These are phyloP conservation scores for Callospermophilus lateralis DNA, from an alignment of 2,113 vertebrate species.

Conservation along the genomic window DNA sequence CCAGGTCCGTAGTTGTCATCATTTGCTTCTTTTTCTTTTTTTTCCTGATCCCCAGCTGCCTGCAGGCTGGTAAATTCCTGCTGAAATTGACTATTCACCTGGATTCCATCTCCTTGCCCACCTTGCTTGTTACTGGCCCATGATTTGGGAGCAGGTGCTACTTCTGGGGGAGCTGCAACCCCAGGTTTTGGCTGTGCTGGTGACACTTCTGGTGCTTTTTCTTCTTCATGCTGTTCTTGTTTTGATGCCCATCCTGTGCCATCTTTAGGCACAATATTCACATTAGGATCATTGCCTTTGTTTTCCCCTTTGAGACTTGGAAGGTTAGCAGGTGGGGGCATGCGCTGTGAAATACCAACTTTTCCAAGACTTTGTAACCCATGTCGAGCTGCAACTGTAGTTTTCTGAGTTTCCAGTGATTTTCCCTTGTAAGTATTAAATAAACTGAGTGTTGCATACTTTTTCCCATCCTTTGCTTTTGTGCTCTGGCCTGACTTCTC, in stretches of 20 bases:
- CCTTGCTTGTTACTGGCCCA: conserved; percentile 98
- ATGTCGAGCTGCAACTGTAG: no score
- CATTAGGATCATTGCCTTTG: no score
- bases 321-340: no score
- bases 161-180: conserved; percentile 91
- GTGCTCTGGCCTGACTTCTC: no score
- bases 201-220: conserved; percentile 96
- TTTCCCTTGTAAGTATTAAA: no score
- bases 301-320: no score
- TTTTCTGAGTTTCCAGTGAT: no score
- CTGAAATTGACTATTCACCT: conserved; percentile 97
- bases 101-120: conserved; percentile 93
- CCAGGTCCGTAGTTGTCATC: conserved; percentile 97
- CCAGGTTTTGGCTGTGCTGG: conserved; percentile 91
- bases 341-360: no score
- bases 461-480: no score
- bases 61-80: conserved; percentile 99
- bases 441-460: no score
- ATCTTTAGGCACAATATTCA: no score
- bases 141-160: conserved; percentile 92
- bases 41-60: conserved; percentile 96
- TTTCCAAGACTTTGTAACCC: no score
- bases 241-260: conserved; percentile 98
- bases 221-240: conserved; percentile 94
- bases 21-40: conserved; percentile 91